These are phyloP conservation scores for Podocnemis expansa DNA, from an alignment of 2,113 vertebrate genomes.

Conservation along the genomic window DNA sequence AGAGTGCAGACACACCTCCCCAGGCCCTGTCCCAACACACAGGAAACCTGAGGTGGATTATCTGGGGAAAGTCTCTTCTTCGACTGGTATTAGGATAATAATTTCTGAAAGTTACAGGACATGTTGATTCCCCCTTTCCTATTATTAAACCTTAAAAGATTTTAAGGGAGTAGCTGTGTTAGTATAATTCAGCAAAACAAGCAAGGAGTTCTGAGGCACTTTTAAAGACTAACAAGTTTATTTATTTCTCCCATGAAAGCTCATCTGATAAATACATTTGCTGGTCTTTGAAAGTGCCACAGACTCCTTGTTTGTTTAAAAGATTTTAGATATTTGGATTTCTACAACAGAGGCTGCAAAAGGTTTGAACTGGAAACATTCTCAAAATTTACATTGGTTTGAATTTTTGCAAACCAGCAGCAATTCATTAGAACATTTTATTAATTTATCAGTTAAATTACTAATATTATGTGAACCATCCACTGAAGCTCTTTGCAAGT, in stretches of 20 bases:
- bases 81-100: background rate
- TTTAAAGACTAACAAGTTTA: no score
- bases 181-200: no score
- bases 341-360: background rate
- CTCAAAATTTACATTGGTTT: background rate
- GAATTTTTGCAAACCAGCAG: background rate
- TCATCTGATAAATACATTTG: no score
- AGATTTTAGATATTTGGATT: background rate
- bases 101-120: background rate
- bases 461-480: background rate
- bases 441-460: no score
- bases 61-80: background rate
- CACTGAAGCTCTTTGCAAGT: background rate
- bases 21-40: background rate
- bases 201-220: no score
- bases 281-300: no score
- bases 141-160: background rate
- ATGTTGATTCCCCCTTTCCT: background rate
- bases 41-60: background rate
- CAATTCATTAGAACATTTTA: background rate
- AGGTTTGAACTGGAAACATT: background rate
- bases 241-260: no score
- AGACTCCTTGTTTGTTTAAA: no score
- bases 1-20: background rate
- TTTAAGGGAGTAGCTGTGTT: no score